These are phyloP conservation scores for Cerceris ruficornis DNA, from an alignment of 2,888 invertebrate genomes.

Conservation along the genomic window DNA sequence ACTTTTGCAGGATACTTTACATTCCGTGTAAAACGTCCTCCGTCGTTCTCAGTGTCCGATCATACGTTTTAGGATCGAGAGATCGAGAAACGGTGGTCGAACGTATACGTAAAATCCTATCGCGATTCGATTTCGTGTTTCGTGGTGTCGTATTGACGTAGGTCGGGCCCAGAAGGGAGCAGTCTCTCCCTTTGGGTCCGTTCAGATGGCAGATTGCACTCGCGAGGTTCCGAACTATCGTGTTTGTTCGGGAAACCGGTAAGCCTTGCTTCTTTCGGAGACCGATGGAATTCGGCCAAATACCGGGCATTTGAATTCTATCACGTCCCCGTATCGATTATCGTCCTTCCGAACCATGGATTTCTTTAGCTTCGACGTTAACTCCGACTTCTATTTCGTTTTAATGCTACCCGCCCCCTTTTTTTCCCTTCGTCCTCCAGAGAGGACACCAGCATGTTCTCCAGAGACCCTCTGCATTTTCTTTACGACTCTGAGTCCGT, in stretches of 20 bases:
- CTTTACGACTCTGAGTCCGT: too few relatives aligned
- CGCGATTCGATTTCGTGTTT: conserved; percentile 24
- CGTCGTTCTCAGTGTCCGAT: neutral
- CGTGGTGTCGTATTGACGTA: conserved; percentile 53
- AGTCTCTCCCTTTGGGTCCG: conserved; percentile 30
- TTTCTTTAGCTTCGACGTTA: neutral
- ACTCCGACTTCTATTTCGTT: conserved; percentile 19
- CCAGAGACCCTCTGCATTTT: too few relatives aligned
- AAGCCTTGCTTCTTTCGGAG: conserved; percentile 30
- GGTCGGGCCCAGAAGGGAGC: conserved; percentile 52
- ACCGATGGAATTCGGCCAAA: conserved; percentile 64
- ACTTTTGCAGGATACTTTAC: too few relatives aligned
- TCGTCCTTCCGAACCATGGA: conserved; percentile 17
- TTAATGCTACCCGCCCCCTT: neutral
- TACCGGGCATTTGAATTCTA: conserved; percentile 52
- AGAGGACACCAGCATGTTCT: neutral
- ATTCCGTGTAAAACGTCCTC: too few relatives aligned
- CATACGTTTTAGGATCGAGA: neutral
- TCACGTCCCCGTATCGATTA: conserved; percentile 48
- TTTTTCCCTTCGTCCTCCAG: neutral
- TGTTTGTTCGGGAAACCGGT: conserved; percentile 45
- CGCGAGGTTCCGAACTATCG: conserved; percentile 33
- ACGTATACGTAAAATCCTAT: conserved; percentile 3
- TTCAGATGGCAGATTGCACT: conserved; percentile 53
- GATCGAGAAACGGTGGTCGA: neutral